Conservation (phyloP, 2,888 invertebrate genomes). For the Tenthredo mesomela region DNA sequence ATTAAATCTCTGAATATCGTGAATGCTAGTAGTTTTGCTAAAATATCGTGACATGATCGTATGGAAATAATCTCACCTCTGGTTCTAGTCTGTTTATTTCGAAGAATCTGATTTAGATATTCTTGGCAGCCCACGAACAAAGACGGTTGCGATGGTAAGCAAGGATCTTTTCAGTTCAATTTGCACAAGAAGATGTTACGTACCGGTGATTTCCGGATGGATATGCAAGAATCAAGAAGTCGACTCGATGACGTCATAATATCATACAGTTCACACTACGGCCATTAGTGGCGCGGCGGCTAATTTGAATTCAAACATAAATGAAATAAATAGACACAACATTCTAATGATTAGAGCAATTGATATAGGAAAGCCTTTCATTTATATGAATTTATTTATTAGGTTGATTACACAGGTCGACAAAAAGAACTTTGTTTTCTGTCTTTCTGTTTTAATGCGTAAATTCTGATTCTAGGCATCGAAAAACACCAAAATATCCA, state of each 20-base stretch:
- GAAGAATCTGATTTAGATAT: constrained; percentile 69
- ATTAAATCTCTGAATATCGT: constrained; percentile 62
- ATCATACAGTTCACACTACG: not conserved
- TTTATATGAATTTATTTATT: not conserved
- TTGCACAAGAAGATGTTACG: not conserved
- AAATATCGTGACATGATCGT: not conserved
- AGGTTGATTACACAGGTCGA: not conserved
- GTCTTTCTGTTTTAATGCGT: too few species aligned
- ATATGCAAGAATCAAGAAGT: not conserved
- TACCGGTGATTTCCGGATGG: not conserved
- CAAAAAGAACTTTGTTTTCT: too few species aligned
- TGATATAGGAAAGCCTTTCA: not conserved
- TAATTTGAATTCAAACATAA: not conserved
- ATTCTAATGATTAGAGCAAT: not conserved
- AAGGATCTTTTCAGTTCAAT: constrained; percentile 47
- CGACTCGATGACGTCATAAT: not conserved
- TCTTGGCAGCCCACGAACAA: constrained; percentile 71
- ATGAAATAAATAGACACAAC: too few species aligned
- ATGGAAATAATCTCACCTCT: constrained; percentile 80
- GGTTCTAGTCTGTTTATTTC: constrained; percentile 74
- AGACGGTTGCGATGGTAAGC: constrained; percentile 62
- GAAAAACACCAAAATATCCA: too few species aligned
- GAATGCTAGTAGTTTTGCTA: not conserved
- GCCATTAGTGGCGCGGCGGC: not conserved
- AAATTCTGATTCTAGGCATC: too few species aligned